A percentile compares a stretch with the other conserved stretches of the same genome.
Conservation (phyloP, 2,113 vertebrate species). For the Arothron firmamentum region DNA sequence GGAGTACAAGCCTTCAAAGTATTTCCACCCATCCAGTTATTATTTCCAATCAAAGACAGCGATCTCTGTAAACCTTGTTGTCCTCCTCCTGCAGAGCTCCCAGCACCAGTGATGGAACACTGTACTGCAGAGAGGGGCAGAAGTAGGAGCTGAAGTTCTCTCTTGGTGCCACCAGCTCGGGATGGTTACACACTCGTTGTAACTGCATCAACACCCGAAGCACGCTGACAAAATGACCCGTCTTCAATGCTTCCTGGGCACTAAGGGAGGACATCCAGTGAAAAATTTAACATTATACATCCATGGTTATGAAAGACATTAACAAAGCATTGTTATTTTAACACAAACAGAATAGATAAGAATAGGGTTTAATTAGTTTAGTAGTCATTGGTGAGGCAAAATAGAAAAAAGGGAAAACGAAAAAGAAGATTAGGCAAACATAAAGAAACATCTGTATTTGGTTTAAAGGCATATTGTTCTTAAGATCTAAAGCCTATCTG, state of each 20-base stretch:
- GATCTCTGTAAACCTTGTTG: slow-evolving; percentile 72
- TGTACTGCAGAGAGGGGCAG: slow-evolving; percentile 77
- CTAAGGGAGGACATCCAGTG: slow-evolving; percentile 54
- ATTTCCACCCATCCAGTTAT: neutral
- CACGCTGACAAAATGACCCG: slow-evolving; percentile 90
- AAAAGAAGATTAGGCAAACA: too few species aligned
- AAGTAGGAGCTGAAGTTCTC: slow-evolving; percentile 77
- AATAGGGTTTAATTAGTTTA: too few species aligned
- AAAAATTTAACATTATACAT: neutral
- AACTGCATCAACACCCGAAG: slow-evolving; percentile 89
- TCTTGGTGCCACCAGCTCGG: slow-evolving; percentile 83
- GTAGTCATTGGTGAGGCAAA: too few species aligned
- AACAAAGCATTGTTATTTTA: too few species aligned
- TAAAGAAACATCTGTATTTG: too few species aligned
- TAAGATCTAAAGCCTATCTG: neutral
- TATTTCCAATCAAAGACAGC: neutral
- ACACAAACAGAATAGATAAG: too few species aligned
- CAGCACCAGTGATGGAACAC: slow-evolving; percentile 81
- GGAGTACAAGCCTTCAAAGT: too few species aligned
- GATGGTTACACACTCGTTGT: slow-evolving; percentile 90
- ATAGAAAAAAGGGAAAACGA: too few species aligned
- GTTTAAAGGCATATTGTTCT: neutral
- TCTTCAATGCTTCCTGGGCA: slow-evolving; percentile 88
- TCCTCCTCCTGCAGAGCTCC: slow-evolving; percentile 75
- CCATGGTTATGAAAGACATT: too few species aligned